Evolutionary conservation across 2,113 vertebrate genomes (phyloP).

Genomic region (Kobus ellipsiprymnus): DNA sequence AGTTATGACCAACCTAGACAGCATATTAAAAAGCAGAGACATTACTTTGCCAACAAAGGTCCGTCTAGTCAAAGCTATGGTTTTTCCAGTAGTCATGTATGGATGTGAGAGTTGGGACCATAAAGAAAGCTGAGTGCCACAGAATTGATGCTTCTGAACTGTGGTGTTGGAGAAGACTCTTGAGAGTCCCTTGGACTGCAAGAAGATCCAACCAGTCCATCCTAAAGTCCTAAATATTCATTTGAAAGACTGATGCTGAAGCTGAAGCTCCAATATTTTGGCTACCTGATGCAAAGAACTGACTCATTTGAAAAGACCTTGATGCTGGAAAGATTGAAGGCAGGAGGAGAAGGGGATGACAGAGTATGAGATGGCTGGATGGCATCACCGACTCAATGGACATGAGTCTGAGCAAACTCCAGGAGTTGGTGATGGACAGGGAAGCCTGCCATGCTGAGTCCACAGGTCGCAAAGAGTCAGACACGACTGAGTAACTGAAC

Average conservation of each 20-base stretch:
- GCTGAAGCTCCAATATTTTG: not conserved
- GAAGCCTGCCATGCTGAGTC: not conserved
- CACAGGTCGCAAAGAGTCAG: accelerated
- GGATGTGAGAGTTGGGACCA: not conserved
- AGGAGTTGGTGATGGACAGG: not conserved
- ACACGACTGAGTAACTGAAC: not conserved
- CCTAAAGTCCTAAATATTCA: not conserved
- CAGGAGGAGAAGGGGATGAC: not conserved
- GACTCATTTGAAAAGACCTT: not conserved
- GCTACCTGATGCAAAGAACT: not conserved
- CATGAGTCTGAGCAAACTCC: not conserved
- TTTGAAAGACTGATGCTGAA: not conserved
- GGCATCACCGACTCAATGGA: not conserved
- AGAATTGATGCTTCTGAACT: not conserved
- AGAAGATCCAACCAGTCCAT: not conserved
- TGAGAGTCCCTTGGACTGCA: not conserved
- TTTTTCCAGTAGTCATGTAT: not conserved
- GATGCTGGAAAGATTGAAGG: not conserved
- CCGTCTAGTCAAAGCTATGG: not conserved
- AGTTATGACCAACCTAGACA: not conserved
- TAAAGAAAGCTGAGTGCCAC: not conserved
- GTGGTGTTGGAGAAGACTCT: not conserved
- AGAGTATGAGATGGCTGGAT: not conserved
- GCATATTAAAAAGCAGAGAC: not conserved
- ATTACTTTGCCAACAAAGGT: not conserved